Conservation (phyloP, 2,797 vertebrate genomes). For the Acropternis orthonyx region DNA sequence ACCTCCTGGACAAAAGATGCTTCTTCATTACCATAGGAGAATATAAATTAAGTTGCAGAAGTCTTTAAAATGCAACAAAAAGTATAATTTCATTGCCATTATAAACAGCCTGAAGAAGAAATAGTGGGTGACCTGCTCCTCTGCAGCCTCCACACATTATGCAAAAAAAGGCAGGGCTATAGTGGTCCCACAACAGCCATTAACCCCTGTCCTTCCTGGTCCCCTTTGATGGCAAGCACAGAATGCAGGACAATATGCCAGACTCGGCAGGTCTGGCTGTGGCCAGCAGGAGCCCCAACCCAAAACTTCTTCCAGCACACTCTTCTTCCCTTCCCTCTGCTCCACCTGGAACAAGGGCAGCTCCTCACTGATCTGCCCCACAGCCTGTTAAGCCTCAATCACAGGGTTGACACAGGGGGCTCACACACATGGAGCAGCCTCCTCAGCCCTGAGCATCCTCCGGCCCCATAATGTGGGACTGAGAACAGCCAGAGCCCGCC, state of each 20-base stretch:
- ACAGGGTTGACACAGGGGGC: rapidly evolving
- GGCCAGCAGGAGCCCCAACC: neutral
- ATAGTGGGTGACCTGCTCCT: neutral
- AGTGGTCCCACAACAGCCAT: neutral
- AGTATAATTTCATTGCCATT: constrained; percentile 27
- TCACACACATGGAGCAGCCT: rapidly evolving
- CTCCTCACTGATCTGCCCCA: neutral
- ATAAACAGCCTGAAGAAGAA: constrained; percentile 21
- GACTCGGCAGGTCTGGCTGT: neutral
- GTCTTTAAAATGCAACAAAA: constrained; percentile 64
- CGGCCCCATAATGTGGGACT: rapidly evolving
- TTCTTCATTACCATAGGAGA: constrained; percentile 60
- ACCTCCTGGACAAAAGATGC: constrained; percentile 77
- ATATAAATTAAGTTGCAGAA: constrained; percentile 70
- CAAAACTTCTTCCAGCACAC: neutral
- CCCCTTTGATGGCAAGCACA: rapidly evolving
- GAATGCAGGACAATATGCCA: rapidly evolving
- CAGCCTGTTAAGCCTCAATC: rapidly evolving
- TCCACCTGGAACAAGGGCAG: neutral
- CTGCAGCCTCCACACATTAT: neutral
- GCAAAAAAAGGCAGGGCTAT: neutral
- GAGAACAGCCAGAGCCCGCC: neutral
- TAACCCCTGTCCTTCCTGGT: rapidly evolving
- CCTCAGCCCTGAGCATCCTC: neutral
- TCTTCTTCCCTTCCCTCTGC: neutral